Conservation (phyloP, 1,140 invertebrate species). For the Dendrolimus punctatus region DNA sequence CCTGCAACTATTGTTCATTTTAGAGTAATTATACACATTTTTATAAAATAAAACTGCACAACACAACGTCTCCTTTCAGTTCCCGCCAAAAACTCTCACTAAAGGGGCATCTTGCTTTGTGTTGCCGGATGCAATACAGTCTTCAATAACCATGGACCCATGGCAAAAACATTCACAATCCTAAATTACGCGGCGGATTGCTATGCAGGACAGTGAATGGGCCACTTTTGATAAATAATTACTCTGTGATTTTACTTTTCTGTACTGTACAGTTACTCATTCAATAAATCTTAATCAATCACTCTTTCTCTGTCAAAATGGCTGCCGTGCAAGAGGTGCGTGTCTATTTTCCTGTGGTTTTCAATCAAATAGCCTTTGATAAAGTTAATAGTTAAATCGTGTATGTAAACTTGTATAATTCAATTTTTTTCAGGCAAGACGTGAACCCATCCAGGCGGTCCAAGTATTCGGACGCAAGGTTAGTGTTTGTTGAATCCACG, state of each 20-base stretch:
- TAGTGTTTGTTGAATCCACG: constrained; percentile 67
- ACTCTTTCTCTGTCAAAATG: constrained; percentile 72
- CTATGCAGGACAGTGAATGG: no score
- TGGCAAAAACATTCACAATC: no score
- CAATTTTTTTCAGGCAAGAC: constrained; percentile 61
- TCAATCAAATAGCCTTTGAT: not conserved
- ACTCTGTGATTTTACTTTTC: not conserved
- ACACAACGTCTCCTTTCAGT: no score
- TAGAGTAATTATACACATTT: no score
- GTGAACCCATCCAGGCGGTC: constrained; percentile 90
- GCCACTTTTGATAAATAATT: no score
- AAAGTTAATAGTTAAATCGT: not conserved
- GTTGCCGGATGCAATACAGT: no score
- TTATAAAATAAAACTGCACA: no score
- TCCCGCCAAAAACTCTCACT: no score
- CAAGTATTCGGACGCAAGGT: constrained; percentile 99
- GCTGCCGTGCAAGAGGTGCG: constrained; percentile 66
- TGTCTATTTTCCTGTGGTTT: constrained; percentile 23
- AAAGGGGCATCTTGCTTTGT: no score
- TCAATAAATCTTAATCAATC: constrained; percentile 19
- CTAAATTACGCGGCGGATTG: no score
- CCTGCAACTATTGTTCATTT: no score
- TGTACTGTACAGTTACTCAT: constrained; percentile 2
- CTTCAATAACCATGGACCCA: no score
- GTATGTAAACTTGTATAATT: constrained; percentile 7